phyloP scores from a whole-genome alignment of 2,113 vertebrate species.

The Meriones unguiculatus region DNA sequence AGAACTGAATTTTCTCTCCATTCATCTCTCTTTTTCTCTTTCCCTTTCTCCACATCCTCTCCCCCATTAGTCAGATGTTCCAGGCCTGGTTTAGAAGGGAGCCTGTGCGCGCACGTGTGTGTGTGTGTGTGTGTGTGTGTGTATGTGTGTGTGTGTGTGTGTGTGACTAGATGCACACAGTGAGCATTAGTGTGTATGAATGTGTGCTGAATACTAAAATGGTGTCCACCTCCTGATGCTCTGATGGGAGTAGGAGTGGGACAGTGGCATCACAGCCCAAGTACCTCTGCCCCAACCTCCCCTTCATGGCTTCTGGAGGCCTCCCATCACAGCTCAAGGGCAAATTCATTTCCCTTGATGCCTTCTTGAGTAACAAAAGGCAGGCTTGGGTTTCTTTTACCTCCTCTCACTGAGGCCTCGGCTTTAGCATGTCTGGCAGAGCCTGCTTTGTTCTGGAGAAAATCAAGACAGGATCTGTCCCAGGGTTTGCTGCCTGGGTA shows the following conservation, averaged over 20 bases:
- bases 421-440: conserved; percentile 26
- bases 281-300: not conserved
- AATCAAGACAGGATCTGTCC: conserved; percentile 27
- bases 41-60: not conserved
- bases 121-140: no score
- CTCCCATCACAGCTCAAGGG: not conserved
- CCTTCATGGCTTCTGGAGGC: not conserved
- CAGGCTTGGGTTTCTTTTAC: conserved; percentile 64
- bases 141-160: not conserved
- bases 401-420: conserved; percentile 36
- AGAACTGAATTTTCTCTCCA: conserved; percentile 70
- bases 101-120: not conserved
- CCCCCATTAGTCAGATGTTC: not conserved
- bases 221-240: not conserved
- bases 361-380: conserved; percentile 37
- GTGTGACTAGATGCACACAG: not conserved
- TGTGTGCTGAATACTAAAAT: conserved; percentile 22
- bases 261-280: not conserved
- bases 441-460: conserved; percentile 66
- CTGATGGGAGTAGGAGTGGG: not conserved
- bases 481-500: not conserved
- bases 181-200: not conserved
- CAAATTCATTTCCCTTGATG: conserved; percentile 5
- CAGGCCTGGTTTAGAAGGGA: conserved; percentile 39
- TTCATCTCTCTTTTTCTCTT: conserved; percentile 62